These are phyloP conservation scores for Drosophila anomelani DNA, from an alignment of 2,888 invertebrate genomes.

Conservation along the genomic window DNA sequence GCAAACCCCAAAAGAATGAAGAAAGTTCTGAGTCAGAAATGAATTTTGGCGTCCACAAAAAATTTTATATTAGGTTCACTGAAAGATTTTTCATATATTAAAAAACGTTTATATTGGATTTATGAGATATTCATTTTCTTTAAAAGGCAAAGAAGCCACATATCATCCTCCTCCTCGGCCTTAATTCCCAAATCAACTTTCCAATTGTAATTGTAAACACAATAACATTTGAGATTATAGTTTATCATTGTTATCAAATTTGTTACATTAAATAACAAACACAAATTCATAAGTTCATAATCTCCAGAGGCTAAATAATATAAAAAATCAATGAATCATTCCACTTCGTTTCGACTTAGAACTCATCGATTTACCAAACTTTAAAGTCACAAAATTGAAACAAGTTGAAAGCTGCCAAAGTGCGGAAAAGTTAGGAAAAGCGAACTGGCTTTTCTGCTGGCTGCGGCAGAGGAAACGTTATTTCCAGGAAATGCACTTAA, in stretches of 20 bases:
- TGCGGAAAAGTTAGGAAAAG: slow-evolving; percentile 40
- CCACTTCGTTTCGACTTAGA: neutral
- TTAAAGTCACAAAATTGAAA: slow-evolving; percentile 17
- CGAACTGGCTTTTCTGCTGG: slow-evolving; percentile 27
- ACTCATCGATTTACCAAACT: neutral
- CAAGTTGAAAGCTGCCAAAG: slow-evolving; percentile 39
- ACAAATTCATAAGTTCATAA: too few relatives aligned
- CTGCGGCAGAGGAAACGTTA: slow-evolving; percentile 61
- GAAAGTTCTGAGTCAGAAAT: neutral
- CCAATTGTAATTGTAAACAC: neutral
- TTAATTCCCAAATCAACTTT: too few relatives aligned
- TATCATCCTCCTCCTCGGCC: too few relatives aligned
- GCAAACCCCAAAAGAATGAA: neutral
- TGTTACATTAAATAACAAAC: neutral
- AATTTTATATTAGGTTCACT: neutral
- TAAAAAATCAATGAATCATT: slow-evolving; percentile 8
- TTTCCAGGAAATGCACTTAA: slow-evolving; percentile 72
- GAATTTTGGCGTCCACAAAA: neutral
- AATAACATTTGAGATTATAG: neutral
- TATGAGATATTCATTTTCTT: neutral
- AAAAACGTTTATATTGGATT: neutral
- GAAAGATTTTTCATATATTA: neutral
- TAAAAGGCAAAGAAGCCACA: neutral
- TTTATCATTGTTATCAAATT: too few relatives aligned
- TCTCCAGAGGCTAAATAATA: too few relatives aligned